phyloP scores from a whole-genome alignment of 1,140 invertebrate genomes.

The Macrocentrus cingulum region DNA sequence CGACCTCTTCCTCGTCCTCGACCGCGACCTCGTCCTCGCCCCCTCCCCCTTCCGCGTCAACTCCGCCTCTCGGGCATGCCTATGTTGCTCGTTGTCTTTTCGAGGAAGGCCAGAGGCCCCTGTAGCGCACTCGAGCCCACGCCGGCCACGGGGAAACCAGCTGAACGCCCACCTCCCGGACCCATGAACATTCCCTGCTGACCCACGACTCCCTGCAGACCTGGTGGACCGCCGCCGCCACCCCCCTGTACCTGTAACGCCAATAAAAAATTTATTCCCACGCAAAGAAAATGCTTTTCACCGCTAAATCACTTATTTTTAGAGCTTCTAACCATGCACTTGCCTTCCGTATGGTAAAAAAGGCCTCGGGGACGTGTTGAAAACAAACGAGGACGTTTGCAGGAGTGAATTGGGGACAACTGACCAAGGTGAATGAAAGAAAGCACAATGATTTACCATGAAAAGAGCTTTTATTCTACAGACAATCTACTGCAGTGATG shows the following conservation, averaged over 20 bases:
- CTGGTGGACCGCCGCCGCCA: conserved; percentile 37
- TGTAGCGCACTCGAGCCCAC: conserved; percentile 59
- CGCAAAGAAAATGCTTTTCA: not conserved
- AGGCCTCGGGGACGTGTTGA: too few species aligned
- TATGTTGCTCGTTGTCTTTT: conserved; percentile 75
- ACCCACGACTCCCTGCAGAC: conserved; percentile 53
- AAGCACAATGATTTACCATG: conserved; percentile 52
- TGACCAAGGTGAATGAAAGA: conserved; percentile 53
- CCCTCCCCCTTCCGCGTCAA: conserved; percentile 66
- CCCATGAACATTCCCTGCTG: conserved; percentile 54
- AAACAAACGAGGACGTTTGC: too few species aligned
- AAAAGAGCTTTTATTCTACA: conserved; percentile 53
- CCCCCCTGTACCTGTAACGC: conserved; percentile 50
- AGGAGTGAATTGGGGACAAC: conserved; percentile 16
- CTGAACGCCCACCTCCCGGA: conserved; percentile 39
- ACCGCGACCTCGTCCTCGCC: conserved; percentile 62
- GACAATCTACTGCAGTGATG: conserved; percentile 39
- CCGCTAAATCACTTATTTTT: conserved; percentile 1
- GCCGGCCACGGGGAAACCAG: conserved; percentile 44
- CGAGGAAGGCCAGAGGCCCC: conserved; percentile 68
- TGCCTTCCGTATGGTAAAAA: conserved; percentile 7
- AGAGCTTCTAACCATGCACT: conserved; percentile 32
- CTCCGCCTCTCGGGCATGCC: conserved; percentile 67
- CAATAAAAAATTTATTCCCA: conserved; percentile 20
- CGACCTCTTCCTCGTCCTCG: conserved; percentile 60